phyloP scores from a whole-genome alignment of 2,888 invertebrate species.

The Agrotis clavis region DNA sequence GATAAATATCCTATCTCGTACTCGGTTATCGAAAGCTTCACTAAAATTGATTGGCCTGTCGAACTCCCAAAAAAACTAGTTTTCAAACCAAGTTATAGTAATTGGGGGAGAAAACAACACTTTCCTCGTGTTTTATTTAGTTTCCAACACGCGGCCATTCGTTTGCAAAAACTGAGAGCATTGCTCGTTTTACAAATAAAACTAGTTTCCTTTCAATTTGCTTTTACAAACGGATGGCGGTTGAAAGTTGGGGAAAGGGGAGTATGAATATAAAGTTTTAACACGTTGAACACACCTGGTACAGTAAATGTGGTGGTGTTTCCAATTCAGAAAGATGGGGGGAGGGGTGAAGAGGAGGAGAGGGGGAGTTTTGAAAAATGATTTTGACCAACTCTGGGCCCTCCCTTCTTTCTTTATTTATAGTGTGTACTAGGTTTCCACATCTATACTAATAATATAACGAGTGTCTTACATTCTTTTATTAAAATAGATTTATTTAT shows the following conservation, averaged over 20 bases:
- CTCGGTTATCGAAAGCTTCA: not conserved
- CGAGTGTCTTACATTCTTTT: too few relatives aligned
- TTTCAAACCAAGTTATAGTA: not conserved
- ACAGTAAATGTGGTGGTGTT: not conserved
- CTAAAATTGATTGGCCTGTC: not conserved
- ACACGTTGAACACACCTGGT: not conserved
- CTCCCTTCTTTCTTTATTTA: too few relatives aligned
- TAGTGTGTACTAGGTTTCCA: too few relatives aligned
- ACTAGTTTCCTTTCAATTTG: not conserved
- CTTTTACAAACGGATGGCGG: not conserved
- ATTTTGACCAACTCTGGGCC: too few relatives aligned
- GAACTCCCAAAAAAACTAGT: not conserved
- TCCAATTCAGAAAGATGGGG: not conserved
- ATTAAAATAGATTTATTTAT: too few relatives aligned
- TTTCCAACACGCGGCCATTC: not conserved
- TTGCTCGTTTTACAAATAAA: not conserved
- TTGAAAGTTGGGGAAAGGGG: not conserved
- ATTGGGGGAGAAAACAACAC: not conserved
- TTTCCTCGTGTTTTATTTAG: not conserved
- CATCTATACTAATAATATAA: too few relatives aligned
- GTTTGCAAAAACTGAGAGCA: slow-evolving; percentile 25
- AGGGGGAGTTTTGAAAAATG: too few relatives aligned
- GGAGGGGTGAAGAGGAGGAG: too few relatives aligned
- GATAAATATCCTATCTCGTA: not conserved
- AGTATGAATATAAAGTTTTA: not conserved